Conservation (phyloP, 2,888 invertebrate genomes). For the Trissolcus japonicus region DNA sequence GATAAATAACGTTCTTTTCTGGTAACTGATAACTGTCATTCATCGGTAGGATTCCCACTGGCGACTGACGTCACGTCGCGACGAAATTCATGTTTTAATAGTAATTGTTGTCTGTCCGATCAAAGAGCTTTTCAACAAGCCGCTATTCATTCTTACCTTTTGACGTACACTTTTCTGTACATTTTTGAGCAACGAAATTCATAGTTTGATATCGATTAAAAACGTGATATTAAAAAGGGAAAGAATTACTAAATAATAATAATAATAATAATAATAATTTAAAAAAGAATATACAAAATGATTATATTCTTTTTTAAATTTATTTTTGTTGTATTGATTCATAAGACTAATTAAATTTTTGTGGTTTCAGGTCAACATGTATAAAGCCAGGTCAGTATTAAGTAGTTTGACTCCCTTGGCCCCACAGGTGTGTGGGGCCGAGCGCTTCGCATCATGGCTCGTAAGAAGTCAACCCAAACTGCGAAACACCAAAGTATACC, state of each 20-base stretch:
- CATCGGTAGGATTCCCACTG: too few species aligned
- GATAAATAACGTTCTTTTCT: not conserved
- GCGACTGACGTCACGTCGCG: not conserved
- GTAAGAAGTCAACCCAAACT: slow-evolving; percentile 75
- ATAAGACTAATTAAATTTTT: too few species aligned
- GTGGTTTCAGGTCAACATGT: slow-evolving; percentile 79
- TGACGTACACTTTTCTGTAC: too few species aligned
- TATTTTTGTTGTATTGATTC: not conserved
- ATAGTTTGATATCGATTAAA: too few species aligned
- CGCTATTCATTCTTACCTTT: too few species aligned
- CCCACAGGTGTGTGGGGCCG: slow-evolving; percentile 80
- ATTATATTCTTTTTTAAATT: not conserved
- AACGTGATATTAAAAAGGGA: too few species aligned
- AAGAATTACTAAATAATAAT: too few species aligned
- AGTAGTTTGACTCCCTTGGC: slow-evolving; percentile 80
- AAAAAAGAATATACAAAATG: not conserved
- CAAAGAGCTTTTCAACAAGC: not conserved
- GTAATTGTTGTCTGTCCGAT: not conserved
- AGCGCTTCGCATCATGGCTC: slow-evolving; percentile 89
- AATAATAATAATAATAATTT: not conserved
- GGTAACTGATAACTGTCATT: too few species aligned
- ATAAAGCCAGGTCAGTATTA: slow-evolving; percentile 87
- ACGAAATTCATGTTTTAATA: not conserved
- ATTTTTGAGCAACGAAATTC: too few species aligned
- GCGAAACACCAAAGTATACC: slow-evolving; percentile 66